Percentiles rank a stretch among this genome's conserved stretches.
Evolutionary conservation across 2,113 vertebrate species (phyloP).

Genomic region (Chlorodrepanis virens): DNA sequence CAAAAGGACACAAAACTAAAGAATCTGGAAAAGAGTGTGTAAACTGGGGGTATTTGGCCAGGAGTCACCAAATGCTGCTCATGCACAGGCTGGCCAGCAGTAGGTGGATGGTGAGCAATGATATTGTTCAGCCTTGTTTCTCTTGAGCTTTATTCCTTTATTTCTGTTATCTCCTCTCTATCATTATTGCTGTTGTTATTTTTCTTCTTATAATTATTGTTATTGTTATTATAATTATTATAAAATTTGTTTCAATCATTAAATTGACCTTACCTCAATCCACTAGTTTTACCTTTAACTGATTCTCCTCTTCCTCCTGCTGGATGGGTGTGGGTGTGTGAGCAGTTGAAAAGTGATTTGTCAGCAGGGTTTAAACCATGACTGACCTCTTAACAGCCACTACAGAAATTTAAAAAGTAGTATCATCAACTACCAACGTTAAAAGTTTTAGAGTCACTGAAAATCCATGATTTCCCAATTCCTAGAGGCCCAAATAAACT

Average conservation of each 20-base stretch:
- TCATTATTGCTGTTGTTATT: rapidly evolving
- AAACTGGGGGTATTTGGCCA: not conserved
- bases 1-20: not conserved
- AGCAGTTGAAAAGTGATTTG: not conserved
- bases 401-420: not conserved
- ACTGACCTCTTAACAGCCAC: not conserved
- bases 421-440: not conserved
- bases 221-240: too few relatives aligned
- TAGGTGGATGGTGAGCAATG: not conserved
- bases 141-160: not conserved
- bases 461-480: not conserved
- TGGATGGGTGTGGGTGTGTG: too few relatives aligned
- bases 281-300: not conserved
- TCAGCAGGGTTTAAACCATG: not conserved
- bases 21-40: not conserved
- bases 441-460: not conserved
- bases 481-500: not conserved
- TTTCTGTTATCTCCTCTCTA: not conserved
- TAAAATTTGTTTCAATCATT: not conserved
- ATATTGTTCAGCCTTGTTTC: not conserved
- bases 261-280: not conserved
- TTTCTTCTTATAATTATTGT: rapidly evolving
- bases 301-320: not conserved
- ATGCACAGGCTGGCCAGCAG: not conserved
- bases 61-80: not conserved